Conservation (phyloP, 37 sponge, comb jelly and placozoan species). For the Ephydatia muelleri region DNA sequence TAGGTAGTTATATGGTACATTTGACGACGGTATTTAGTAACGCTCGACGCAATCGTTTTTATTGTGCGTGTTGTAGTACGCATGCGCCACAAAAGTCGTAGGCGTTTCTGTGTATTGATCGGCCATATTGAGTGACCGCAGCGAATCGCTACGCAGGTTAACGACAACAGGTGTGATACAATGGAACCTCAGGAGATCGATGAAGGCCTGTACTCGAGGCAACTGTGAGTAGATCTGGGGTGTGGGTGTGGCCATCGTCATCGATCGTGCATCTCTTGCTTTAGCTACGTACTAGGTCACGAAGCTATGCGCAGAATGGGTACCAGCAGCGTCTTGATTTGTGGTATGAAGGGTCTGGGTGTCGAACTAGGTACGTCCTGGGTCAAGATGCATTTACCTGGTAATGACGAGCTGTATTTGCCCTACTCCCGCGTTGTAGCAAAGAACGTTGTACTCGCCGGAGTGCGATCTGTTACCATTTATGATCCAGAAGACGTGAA, state of each 20-base stretch:
- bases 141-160: too few species aligned
- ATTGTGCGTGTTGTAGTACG: too few species aligned
- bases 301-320: constrained; percentile 96
- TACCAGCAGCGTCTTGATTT: constrained; percentile 86
- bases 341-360: constrained; percentile 95
- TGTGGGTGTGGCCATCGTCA: neutral
- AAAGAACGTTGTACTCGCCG: constrained; percentile 92
- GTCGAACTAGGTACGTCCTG: constrained; percentile 82
- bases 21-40: too few species aligned
- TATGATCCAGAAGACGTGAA: constrained; percentile 77
- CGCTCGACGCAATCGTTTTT: too few species aligned
- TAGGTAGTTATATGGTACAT: too few species aligned
- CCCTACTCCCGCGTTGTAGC: constrained; percentile 47
- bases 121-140: too few species aligned
- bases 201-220: constrained; percentile 95
- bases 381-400: neutral
- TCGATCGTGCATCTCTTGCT: neutral
- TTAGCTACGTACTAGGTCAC: constrained; percentile 96
- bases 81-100: too few species aligned
- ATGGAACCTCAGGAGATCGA: constrained; percentile 79
- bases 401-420: neutral
- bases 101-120: too few species aligned
- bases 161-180: too few species aligned
- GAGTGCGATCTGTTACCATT: constrained; percentile 91
- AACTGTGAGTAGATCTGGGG: constrained; percentile 74